Conservation (phyloP, 2,113 vertebrate genomes). For the Anolis carolinensis region DNA sequence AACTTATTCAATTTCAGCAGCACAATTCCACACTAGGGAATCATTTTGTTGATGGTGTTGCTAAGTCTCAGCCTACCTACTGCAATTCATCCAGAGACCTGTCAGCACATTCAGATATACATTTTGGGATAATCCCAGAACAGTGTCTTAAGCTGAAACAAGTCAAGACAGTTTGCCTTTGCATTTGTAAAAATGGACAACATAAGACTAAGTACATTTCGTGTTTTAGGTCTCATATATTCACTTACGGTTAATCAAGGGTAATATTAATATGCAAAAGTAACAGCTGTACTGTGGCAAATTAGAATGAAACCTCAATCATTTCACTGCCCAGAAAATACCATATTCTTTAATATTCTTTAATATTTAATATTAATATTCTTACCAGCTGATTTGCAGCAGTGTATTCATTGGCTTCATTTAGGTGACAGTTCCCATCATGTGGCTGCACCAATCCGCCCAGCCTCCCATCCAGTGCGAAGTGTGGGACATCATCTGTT, state of each 20-base stretch:
- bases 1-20: no score
- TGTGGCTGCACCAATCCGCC: slow-evolving; percentile 94
- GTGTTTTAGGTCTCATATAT: not conserved
- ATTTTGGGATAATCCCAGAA: no score
- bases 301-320: not conserved
- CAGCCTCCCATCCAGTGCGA: slow-evolving; percentile 93
- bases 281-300: not conserved
- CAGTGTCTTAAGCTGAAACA: not conserved
- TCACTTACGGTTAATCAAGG: no score
- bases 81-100: no score
- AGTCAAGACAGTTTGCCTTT: not conserved
- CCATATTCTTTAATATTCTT: no score
- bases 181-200: not conserved
- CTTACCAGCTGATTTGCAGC: slow-evolving; percentile 91
- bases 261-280: no score
- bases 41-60: no score
- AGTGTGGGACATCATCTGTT: slow-evolving; percentile 93
- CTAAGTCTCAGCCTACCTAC: not conserved
- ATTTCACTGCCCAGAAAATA: not conserved
- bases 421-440: slow-evolving; percentile 91
- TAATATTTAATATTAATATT: no score
- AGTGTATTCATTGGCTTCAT: slow-evolving; percentile 88
- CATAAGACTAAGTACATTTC: not conserved
- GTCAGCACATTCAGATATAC: no score
- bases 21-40: no score